phyloP scores from a whole-genome alignment of 2,113 vertebrate species.

The Chroicocephalus ridibundus region DNA sequence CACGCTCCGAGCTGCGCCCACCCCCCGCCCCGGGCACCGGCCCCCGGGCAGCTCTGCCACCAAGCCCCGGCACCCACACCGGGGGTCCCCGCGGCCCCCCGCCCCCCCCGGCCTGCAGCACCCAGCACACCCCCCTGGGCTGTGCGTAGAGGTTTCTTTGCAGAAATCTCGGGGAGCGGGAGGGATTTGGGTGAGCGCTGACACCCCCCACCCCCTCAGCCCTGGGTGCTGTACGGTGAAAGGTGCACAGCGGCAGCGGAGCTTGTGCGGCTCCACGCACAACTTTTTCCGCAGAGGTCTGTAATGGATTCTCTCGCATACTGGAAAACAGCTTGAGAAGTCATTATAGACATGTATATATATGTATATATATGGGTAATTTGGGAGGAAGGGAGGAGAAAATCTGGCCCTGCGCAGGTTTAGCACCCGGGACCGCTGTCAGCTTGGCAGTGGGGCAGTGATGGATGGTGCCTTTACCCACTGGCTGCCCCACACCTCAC shows the following conservation, averaged over 20 bases:
- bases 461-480: not conserved
- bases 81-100: not conserved
- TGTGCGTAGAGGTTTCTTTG: not conserved
- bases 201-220: not conserved
- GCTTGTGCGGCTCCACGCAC: not conserved
- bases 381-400: not conserved
- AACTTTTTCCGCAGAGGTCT: not conserved
- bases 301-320: fast-evolving
- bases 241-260: not conserved
- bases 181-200: not conserved
- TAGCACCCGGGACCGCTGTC: fast-evolving
- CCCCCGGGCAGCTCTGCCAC: not conserved
- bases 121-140: not conserved
- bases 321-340: not conserved
- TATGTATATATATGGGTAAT: not conserved
- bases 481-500: not conserved
- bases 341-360: not conserved
- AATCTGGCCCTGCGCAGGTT: not conserved
- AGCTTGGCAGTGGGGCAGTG: fast-evolving
- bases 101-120: not conserved
- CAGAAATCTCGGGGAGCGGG: not conserved
- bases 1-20: fast-evolving
- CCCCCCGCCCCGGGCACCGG: not conserved
- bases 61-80: fast-evolving
- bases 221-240: fast-evolving